Conservation (phyloP, 2,113 vertebrate genomes). For the Fregata magnificens region DNA sequence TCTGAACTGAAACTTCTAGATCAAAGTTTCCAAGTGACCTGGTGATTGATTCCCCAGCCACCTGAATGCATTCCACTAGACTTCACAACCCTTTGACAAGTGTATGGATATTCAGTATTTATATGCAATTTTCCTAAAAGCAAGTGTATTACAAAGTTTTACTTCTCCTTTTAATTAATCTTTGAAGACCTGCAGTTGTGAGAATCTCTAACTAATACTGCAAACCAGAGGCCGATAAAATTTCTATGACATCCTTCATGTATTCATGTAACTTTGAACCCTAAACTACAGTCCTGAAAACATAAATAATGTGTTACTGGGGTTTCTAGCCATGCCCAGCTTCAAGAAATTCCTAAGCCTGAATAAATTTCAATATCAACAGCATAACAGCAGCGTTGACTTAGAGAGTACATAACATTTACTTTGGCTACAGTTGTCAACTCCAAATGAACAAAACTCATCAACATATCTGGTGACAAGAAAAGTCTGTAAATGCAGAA, state of each 20-base stretch:
- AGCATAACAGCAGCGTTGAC: fast-evolving
- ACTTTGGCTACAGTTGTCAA: background rate
- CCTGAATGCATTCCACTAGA: background rate
- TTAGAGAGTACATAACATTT: background rate
- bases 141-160: background rate
- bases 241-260: fast-evolving
- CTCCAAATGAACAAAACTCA: background rate
- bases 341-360: background rate
- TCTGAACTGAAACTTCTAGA: background rate
- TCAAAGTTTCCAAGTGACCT: background rate
- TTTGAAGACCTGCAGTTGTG: background rate
- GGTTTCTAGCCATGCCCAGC: background rate
- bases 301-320: background rate
- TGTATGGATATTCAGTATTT: background rate
- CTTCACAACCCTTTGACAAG: background rate
- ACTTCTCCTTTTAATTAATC: background rate
- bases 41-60: background rate
- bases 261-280: background rate
- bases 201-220: background rate
- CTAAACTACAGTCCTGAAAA: background rate
- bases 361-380: background rate
- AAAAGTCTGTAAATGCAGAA: background rate
- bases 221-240: background rate
- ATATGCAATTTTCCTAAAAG: background rate
- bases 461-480: background rate